Evolutionary conservation across 2,797 vertebrate species (phyloP).

Genomic region (Periparus ater): DNA sequence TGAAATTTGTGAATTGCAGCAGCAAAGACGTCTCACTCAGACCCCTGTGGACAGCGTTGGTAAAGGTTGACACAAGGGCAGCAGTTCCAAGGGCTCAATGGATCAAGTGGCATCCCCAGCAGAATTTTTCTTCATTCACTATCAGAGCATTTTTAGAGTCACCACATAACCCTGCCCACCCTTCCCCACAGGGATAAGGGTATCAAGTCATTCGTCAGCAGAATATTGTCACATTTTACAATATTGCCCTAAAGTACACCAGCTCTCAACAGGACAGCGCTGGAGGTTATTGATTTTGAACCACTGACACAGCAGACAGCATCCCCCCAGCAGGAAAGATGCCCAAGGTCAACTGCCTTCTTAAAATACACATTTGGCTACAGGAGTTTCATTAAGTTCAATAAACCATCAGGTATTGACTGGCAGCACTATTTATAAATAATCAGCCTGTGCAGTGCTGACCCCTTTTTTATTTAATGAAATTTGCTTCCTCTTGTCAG

Average conservation of each 20-base stretch:
- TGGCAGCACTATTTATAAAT: constrained; percentile 49
- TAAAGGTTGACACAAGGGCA: background rate
- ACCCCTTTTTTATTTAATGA: constrained; percentile 32
- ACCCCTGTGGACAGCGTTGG: accelerated
- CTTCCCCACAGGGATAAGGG: background rate
- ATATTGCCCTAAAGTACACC: constrained; percentile 48
- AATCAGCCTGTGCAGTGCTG: constrained; percentile 18
- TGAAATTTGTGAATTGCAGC: background rate
- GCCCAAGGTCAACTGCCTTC: constrained; percentile 65
- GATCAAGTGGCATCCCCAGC: background rate
- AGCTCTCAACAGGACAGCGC: constrained; percentile 33
- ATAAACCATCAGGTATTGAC: constrained; percentile 38
- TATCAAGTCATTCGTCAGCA: constrained; percentile 40
- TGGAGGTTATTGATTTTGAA: constrained; percentile 69
- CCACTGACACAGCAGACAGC: constrained; percentile 63
- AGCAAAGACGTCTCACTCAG: background rate
- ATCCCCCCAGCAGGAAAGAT: constrained; percentile 49
- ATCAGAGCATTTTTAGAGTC: background rate
- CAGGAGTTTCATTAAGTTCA: constrained; percentile 34
- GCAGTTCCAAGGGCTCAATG: background rate
- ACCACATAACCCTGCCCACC: background rate
- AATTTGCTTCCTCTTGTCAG: constrained; percentile 42
- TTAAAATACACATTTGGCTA: constrained; percentile 52
- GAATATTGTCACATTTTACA: constrained; percentile 65
- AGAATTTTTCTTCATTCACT: constrained; percentile 28